Evolutionary conservation across 2,797 vertebrate species (phyloP), one percentile per base, ranked within the genome.

Genomic region (Brotula barbata): DNA sequence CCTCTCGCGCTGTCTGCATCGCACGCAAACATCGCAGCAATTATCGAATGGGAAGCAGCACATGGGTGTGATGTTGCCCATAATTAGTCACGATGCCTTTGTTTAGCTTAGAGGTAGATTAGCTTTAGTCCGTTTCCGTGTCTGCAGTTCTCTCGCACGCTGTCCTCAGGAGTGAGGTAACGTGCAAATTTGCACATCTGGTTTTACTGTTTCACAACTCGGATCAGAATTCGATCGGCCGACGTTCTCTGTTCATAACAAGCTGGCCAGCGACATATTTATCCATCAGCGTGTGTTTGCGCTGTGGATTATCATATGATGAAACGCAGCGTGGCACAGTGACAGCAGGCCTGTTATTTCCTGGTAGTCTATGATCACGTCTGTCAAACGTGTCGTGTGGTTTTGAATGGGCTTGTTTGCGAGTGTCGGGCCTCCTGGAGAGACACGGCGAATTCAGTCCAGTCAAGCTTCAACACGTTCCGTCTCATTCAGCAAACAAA

Each of bases 381-480:
- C 71, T 72, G 55, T 85, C 51, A 68, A 59, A 67, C 50, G 15
- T 55, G 64, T 65, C 64, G 58, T 58, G 58, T 40, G 69, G 16
- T 47, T 21, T 77, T 82, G 71, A 84, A 76, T 68, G 58, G 77
- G 59, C 76, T 72, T 85, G 83, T 88, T 81, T 84, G 67, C 73
- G 73, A 71, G 67, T 39, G 55, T 64, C 56, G 43, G 70, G 77
- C 78, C 81, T 85, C 71, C 72, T 72, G 74, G 73, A 71, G 67
- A 76, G 76, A 73, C 61, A 68, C 59, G 42, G 63, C 58, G 78
- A 85, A 81, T 69, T 86, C 80, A 47, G 72, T 74, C 68, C 19
- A 75, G 78, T 91, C 90, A 86, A 74, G 91, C 86, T 80, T 66
- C 47, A 59, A 88, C 90, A 87, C 39, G 91, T 86, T 73, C 67